Conservation (phyloP, 2,888 invertebrate genomes). For the Amblyteles armatorius region DNA sequence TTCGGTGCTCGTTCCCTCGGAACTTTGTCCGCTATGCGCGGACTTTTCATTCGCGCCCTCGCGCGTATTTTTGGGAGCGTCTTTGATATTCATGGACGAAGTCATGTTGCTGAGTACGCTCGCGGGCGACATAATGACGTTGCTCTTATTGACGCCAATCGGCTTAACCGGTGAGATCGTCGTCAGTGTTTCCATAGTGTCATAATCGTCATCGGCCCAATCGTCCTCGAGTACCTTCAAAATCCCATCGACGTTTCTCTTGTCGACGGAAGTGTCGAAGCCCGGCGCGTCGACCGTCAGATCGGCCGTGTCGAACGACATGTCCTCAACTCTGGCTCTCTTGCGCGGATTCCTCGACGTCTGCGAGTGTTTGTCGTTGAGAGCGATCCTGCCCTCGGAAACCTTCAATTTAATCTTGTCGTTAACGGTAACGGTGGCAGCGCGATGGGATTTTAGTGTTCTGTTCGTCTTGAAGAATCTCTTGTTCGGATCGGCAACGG, state of each 20-base stretch:
- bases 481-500: conserved; percentile 76
- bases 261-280: conserved; percentile 76
- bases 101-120: conserved; percentile 86
- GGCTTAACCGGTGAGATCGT: conserved; percentile 72
- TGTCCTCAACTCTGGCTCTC: conserved; percentile 69
- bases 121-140: conserved; percentile 84
- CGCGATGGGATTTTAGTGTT: conserved; percentile 73
- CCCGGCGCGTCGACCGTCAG: conserved; percentile 80
- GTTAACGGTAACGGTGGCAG: conserved; percentile 82
- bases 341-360: conserved; percentile 63
- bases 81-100: conserved; percentile 85
- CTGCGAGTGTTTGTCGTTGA: conserved; percentile 66
- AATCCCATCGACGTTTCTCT: conserved; percentile 78
- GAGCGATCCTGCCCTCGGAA: conserved; percentile 79
- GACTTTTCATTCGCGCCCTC: not conserved
- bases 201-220: conserved; percentile 81
- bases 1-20: conserved; percentile 31
- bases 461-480: conserved; percentile 85
- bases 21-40: not conserved
- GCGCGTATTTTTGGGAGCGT: conserved; percentile 64
- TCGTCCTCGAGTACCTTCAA: conserved; percentile 83
- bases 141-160: conserved; percentile 71
- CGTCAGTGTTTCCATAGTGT: conserved; percentile 73
- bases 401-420: conserved; percentile 83
- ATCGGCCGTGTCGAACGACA: conserved; percentile 81